A percentile compares a stretch with the other conserved stretches of the same genome.
Evolutionary conservation across 2,888 invertebrate species (phyloP).

Genomic region (Encarsia formosa): DNA sequence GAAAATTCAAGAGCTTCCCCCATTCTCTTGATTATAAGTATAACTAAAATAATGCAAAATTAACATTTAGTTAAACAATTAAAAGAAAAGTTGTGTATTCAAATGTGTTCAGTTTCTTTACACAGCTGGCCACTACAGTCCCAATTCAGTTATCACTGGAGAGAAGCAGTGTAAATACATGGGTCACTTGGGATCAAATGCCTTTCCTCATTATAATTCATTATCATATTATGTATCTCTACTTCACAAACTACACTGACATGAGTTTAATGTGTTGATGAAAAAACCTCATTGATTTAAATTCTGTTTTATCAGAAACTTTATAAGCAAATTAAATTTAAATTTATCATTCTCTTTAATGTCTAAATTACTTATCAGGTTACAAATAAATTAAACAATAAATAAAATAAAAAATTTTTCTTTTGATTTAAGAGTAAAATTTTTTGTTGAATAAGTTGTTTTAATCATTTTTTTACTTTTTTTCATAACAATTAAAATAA

Average conservation of each 20-base stretch:
- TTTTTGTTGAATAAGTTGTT: background rate
- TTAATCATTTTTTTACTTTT: no score
- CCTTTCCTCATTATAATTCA: constrained; percentile 23
- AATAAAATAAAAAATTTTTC: background rate
- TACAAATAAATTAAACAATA: background rate
- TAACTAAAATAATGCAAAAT: no score
- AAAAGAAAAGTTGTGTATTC: no score
- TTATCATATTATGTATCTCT: constrained; percentile 21
- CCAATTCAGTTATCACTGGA: constrained; percentile 19
- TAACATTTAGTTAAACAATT: no score
- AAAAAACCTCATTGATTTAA: background rate
- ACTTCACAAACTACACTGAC: constrained; percentile 11
- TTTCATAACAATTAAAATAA: no score
- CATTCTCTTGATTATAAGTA: constrained; percentile 11
- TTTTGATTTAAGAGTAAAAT: background rate
- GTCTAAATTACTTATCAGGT: background rate
- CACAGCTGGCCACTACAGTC: constrained; percentile 12
- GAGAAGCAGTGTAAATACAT: constrained; percentile 17
- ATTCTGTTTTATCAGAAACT: background rate
- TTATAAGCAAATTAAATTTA: background rate
- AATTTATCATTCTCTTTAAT: background rate
- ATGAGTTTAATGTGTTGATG: background rate
- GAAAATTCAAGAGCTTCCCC: constrained; percentile 12
- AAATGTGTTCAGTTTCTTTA: constrained; percentile 8
- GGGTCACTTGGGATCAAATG: constrained; percentile 26